Evolutionary conservation across 2,797 vertebrate genomes (phyloP), one percentile per base, ranked within the genome.

Genomic region (Sebastes cheni): DNA sequence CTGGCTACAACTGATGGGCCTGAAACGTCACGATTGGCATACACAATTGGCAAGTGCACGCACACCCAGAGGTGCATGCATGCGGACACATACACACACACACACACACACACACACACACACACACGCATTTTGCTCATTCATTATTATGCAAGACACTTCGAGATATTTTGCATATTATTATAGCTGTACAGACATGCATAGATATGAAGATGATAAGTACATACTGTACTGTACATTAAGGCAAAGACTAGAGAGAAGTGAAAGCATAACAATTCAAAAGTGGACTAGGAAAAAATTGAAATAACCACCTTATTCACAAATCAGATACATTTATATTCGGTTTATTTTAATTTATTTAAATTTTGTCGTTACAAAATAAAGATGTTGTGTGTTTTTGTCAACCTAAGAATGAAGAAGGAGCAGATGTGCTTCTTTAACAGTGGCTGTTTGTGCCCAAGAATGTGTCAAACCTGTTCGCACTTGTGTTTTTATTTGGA

Each of bases 1-100:
- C 96, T 95, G 94, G 93, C 89, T 94, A 95, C 94, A 95, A 95
- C 93, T 92, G 94, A 94, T 93, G 87, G 91, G 89, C 90, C 89
- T 85, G 81, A 92, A 92, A 93, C 89, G 75, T 83, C 82, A 91
- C 75, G 67, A 86, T 79, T 93, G 93, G 87, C 93, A 92, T 89
- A 77, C 90, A 91, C 87, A 86, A 84, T 91, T 88, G 88, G 93
- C 89, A 84, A 65, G 77, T 18, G 11, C 58, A 29, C 5, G 1
- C 62, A 71, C 5, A 5, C 30, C 13, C 13, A 65, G 16, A 82
- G 54, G 50, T 58, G 58, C 32, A 30, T n/a, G 42, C 22, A 50
- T 65, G 23, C 42, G 58, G 42, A 62, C 67, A 65, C 34, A 36
- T 68, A 34, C 5, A 79, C 30, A 18, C 14, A 9, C 8, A 62